phyloP scores from a whole-genome alignment of 37 sponge, comb jelly and placozoan genomes.

The Beroe forskalii region DNA sequence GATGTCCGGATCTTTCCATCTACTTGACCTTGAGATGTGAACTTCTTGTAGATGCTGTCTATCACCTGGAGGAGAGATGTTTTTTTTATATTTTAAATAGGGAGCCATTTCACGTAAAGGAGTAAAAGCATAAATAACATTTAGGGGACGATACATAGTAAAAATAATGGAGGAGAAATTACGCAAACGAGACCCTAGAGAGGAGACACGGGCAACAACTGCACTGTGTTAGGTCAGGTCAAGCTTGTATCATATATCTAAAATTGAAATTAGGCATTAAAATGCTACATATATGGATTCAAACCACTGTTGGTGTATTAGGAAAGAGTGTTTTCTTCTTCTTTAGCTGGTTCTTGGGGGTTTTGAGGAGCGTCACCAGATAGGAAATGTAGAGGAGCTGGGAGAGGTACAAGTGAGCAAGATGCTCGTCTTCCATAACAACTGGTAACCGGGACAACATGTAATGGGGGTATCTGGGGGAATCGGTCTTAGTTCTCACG shows the following conservation, averaged over 20 bases:
- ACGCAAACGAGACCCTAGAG: too few species aligned
- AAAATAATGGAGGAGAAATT: too few species aligned
- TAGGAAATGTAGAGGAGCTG: slow-evolving; percentile 57
- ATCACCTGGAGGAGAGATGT: slow-evolving; percentile 49
- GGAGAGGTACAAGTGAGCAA: slow-evolving; percentile 31
- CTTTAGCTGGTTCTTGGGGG: not conserved
- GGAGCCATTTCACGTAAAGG: too few species aligned
- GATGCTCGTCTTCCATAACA: slow-evolving; percentile 43
- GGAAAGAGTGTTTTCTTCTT: slow-evolving; percentile 16
- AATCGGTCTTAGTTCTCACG: too few species aligned
- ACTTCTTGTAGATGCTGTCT: slow-evolving; percentile 39
- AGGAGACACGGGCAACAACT: too few species aligned
- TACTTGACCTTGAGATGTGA: slow-evolving; percentile 27
- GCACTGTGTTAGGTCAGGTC: too few species aligned
- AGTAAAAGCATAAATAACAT: too few species aligned
- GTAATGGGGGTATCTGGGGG: slow-evolving; percentile 50
- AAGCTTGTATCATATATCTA: too few species aligned
- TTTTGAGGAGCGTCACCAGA: slow-evolving; percentile 12
- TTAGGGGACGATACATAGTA: too few species aligned
- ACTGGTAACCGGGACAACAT: slow-evolving; percentile 60
- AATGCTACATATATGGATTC: too few species aligned
- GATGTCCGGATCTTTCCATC: slow-evolving; percentile 49
- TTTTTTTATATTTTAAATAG: too few species aligned
- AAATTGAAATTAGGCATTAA: too few species aligned
- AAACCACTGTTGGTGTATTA: slow-evolving; percentile 37